Evolutionary conservation across 2,888 invertebrate species (phyloP).

Genomic region (Torymus texanus): DNA sequence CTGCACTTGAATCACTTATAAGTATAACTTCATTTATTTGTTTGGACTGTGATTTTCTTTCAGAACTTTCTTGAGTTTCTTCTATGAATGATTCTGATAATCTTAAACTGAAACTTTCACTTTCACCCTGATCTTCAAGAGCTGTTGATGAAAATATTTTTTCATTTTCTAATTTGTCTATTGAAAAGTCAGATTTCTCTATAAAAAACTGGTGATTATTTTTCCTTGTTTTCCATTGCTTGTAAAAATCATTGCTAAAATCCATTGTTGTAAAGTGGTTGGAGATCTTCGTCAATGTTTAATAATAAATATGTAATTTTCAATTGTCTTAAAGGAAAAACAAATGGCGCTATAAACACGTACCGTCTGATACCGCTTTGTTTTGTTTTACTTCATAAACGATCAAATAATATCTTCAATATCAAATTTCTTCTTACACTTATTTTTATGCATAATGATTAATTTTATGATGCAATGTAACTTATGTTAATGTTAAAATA

Average conservation of each 20-base stretch:
- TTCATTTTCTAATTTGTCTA: constrained; percentile 19
- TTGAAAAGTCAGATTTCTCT: constrained; percentile 14
- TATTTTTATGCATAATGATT: no score
- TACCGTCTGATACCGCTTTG: neutral
- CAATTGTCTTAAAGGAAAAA: neutral
- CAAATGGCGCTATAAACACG: neutral
- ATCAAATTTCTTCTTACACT: no score
- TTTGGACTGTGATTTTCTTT: neutral
- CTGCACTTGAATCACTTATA: constrained; percentile 69
- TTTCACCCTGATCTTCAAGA: constrained; percentile 38
- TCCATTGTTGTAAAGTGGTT: constrained; percentile 37
- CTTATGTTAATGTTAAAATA: constrained; percentile 3
- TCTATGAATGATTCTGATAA: constrained; percentile 57
- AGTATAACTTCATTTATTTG: constrained; percentile 62
- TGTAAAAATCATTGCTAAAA: constrained; percentile 29
- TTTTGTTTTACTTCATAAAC: neutral
- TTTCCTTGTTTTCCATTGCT: constrained; percentile 43
- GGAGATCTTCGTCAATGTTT: neutral
- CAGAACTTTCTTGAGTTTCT: constrained; percentile 55
- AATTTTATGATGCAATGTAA: no score
- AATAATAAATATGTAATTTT: neutral
- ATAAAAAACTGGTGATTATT: constrained; percentile 15
- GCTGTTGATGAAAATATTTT: constrained; percentile 48
- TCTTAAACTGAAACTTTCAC: constrained; percentile 49
- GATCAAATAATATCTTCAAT: neutral